Conservation (phyloP, 2,888 invertebrate species). For the Coleophora flavipennella region DNA sequence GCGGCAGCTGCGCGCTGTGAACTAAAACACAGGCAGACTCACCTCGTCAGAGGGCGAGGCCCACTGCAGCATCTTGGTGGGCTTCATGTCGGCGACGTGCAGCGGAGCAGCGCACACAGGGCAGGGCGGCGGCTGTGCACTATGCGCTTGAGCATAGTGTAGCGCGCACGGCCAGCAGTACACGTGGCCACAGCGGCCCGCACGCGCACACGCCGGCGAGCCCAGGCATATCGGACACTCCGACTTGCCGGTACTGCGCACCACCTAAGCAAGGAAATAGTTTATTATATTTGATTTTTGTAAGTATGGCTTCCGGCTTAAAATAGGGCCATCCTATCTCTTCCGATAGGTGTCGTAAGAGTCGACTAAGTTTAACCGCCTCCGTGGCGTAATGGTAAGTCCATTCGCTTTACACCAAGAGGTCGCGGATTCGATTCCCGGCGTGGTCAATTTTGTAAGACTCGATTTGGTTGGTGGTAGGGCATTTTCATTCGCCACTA, state of each 20-base stretch:
- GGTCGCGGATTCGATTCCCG: too few relatives aligned
- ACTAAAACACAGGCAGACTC: too few relatives aligned
- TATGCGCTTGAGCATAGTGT: slow-evolving; percentile 90
- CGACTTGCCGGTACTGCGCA: slow-evolving; percentile 48
- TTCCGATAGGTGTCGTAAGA: too few relatives aligned
- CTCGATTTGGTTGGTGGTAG: too few relatives aligned
- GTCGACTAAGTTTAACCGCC: too few relatives aligned
- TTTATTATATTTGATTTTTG: too few relatives aligned
- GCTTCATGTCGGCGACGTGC: slow-evolving; percentile 84
- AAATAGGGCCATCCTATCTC: too few relatives aligned
- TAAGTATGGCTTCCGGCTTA: too few relatives aligned
- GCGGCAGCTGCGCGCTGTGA: slow-evolving; percentile 83
- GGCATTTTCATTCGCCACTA: too few relatives aligned
- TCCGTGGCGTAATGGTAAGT: too few relatives aligned
- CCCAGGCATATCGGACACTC: slow-evolving; percentile 94
- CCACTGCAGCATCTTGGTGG: slow-evolving; percentile 69
- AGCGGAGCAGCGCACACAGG: slow-evolving; percentile 94
- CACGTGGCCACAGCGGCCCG: slow-evolving; percentile 95
- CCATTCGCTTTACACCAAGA: too few relatives aligned
- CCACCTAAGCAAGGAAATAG: slow-evolving; percentile 35
- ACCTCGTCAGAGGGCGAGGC: slow-evolving; percentile 51
- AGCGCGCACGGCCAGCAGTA: slow-evolving; percentile 97
- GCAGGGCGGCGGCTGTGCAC: slow-evolving; percentile 83
- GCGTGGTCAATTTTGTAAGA: too few relatives aligned
- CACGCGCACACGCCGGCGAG: slow-evolving; percentile 88